Evolutionary conservation across 2,888 invertebrate genomes (phyloP).

Genomic region (Pasiphila rectangulata): DNA sequence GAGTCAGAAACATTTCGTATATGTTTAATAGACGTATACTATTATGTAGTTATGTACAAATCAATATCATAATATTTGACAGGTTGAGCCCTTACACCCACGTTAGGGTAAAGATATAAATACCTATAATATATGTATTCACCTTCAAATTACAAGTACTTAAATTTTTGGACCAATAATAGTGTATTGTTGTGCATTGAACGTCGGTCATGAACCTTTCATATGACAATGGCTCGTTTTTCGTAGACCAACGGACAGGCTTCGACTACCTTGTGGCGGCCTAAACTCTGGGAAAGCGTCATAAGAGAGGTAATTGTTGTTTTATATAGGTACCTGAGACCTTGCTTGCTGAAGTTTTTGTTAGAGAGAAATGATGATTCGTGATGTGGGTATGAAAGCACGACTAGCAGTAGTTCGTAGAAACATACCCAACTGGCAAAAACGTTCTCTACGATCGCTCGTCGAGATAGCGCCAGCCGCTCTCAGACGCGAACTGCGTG

Average conservation of each 20-base stretch:
- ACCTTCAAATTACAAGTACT: background rate
- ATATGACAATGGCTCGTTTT: slow-evolving; percentile 19
- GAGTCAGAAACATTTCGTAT: too few relatives aligned
- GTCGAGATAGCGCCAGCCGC: slow-evolving; percentile 39
- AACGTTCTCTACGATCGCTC: slow-evolving; percentile 37
- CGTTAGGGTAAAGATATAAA: too few relatives aligned
- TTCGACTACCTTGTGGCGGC: slow-evolving; percentile 6
- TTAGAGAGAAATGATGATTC: background rate
- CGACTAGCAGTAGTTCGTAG: slow-evolving; percentile 2
- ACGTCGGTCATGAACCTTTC: slow-evolving; percentile 24
- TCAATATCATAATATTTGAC: too few relatives aligned
- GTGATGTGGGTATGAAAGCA: background rate
- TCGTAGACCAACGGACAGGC: slow-evolving; percentile 2
- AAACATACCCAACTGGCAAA: slow-evolving; percentile 19
- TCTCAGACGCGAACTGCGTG: slow-evolving; percentile 42
- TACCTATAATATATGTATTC: background rate
- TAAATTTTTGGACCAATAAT: slow-evolving; percentile 5
- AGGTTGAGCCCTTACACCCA: too few relatives aligned
- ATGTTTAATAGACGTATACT: too few relatives aligned
- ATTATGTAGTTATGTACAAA: too few relatives aligned
- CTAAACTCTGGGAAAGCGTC: too few relatives aligned
- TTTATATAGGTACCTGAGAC: too few relatives aligned
- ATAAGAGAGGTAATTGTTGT: too few relatives aligned
- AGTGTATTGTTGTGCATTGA: slow-evolving; percentile 17
- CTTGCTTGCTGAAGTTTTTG: too few relatives aligned